Percentiles rank a stretch among this genome's conserved stretches.
These are phyloP conservation scores for Auanema freiburgensis DNA, from an alignment of 2,888 invertebrate species.

Conservation along the genomic window DNA sequence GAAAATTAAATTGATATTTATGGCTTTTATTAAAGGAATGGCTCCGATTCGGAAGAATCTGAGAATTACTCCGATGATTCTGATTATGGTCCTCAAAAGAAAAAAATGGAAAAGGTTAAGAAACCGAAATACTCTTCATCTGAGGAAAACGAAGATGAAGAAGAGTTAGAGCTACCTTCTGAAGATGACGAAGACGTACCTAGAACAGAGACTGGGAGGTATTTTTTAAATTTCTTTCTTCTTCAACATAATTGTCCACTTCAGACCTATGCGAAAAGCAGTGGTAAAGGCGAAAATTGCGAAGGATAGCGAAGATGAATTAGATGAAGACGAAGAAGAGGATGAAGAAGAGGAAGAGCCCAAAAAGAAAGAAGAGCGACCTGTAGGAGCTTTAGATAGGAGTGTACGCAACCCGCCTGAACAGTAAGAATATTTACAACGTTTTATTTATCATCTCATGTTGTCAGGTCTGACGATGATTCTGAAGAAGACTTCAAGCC, in stretches of 20 bases:
- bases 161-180: constrained; percentile 10
- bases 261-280: constrained; percentile 27
- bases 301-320: constrained; percentile 10
- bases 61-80: constrained; percentile 28
- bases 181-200: constrained; percentile 21
- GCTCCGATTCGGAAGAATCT: constrained; percentile 13
- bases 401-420: neutral
- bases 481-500: constrained; percentile 21
- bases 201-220: constrained; percentile 19
- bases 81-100: too few species aligned
- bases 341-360: constrained; percentile 24
- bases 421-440: neutral
- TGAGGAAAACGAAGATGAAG: constrained; percentile 17
- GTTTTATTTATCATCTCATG: neutral
- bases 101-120: constrained; percentile 12
- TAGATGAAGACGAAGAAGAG: constrained; percentile 19
- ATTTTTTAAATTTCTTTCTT: neutral
- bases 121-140: constrained; percentile 9
- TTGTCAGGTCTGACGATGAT: constrained; percentile 73
- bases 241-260: constrained; percentile 2
- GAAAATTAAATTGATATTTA: neutral
- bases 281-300: constrained; percentile 24
- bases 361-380: constrained; percentile 17
- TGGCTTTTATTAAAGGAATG: neutral
- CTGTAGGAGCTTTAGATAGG: constrained; percentile 22